Evolutionary conservation across 2,797 vertebrate genomes (phyloP), one percentile per base, ranked within the genome.

Genomic region (Poecilia gillii): DNA sequence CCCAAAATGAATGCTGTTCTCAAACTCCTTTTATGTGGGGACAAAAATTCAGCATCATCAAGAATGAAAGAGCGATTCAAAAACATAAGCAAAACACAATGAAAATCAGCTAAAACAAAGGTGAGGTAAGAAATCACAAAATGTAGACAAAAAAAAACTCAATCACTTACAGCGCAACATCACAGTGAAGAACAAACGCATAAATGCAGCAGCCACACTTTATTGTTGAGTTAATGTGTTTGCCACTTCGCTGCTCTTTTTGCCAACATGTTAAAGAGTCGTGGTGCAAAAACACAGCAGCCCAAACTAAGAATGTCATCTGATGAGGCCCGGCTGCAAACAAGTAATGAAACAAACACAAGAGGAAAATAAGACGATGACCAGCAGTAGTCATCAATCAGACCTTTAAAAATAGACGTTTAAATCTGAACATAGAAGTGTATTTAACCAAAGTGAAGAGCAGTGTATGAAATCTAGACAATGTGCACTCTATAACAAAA

Each of bases 111-210:
- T 46, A 39, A 46, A 77, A 74, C 33, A 59, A 18, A 72, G 2
- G 46, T 59, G 79, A 79, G 72, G 51, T 66, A 79, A 73, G 83
- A 81, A 76, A 85, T 85, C 83, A 88, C 87, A 33, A 23, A 81
- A 1, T 86, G 76, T 72, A 25, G 49, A 79, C 46, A 55, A 55
- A 77, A 77, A 49, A 45, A 59, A 72, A 78, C 33, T 3, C 18
- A 73, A 73, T 79, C 3, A 81, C 36, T 39, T 7, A 73, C 68
- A 83, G 75, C 0, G 8, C 43, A 18, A 46, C 0, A 68, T 66
- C 78, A 76, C 71, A 84, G 70, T 71, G 64, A 41, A 28, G 74
- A 73, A 28, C 81, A 55, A 33, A 57, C 28, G 62, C 1, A 55
- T 49, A 25, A 39, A 80, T 36, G 72, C 79, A 78, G 78, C 77